Conservation (phyloP, 2,113 vertebrate species). For the Pseudolaguvia tuberculata region DNA sequence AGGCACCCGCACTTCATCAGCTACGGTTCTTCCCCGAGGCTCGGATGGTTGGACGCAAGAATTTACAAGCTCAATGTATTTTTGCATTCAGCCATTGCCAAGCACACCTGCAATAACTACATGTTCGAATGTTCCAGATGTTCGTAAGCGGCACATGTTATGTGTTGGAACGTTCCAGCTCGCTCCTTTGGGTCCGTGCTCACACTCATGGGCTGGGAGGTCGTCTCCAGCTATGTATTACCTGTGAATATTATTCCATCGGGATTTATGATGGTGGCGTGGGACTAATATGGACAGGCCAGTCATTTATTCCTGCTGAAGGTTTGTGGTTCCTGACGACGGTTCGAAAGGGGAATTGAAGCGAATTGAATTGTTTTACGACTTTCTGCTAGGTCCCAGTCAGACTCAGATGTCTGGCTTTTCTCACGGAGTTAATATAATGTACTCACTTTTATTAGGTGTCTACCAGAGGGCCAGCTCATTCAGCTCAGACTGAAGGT, state of each 20-base stretch:
- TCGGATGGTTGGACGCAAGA: conserved; percentile 33
- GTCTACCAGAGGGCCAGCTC: not conserved
- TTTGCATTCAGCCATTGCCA: conserved; percentile 18
- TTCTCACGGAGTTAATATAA: conserved; percentile 7
- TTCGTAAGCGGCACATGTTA: not conserved
- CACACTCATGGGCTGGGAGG: conserved; percentile 1
- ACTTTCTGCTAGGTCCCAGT: not conserved
- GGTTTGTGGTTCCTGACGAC: not conserved
- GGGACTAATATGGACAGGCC: conserved; percentile 17
- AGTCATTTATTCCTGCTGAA: conserved; percentile 27
- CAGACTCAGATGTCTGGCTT: not conserved
- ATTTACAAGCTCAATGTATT: conserved; percentile 40
- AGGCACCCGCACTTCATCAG: conserved; percentile 17
- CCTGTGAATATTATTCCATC: conserved; percentile 32
- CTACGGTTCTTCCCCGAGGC: conserved; percentile 39
- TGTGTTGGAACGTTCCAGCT: conserved; percentile 20
- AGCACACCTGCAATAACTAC: conserved; percentile 45
- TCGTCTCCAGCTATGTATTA: conserved; percentile 10
- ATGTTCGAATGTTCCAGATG: conserved; percentile 42
- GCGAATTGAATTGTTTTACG: conserved; percentile 20
- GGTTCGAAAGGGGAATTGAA: conserved; percentile 12
- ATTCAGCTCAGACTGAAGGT: not conserved
- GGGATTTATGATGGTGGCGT: conserved; percentile 25
- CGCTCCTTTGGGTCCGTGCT: conserved; percentile 14
- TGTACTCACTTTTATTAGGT: conserved; percentile 13